Percentiles rank a stretch among this genome's conserved stretches.
Conservation (phyloP, 2,113 vertebrate species). For the Tiliqua scincoides region DNA sequence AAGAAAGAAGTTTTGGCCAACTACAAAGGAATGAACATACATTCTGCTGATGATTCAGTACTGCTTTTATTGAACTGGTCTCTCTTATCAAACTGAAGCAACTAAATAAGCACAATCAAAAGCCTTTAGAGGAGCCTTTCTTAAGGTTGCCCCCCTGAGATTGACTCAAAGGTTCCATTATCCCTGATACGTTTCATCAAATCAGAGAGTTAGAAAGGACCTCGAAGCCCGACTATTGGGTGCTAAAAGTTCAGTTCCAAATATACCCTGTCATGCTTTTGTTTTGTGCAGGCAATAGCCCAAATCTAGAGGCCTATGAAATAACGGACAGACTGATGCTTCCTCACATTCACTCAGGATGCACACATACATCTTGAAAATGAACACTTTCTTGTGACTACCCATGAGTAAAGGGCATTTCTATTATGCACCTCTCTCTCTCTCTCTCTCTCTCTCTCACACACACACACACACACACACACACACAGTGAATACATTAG, state of each 20-base stretch:
- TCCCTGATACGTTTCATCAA: no score
- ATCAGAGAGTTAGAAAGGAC: no score
- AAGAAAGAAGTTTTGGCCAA: constrained; percentile 62
- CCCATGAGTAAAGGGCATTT: constrained; percentile 75
- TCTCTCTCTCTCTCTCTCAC: no score
- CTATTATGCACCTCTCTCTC: constrained; percentile 65
- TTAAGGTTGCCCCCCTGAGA: not conserved
- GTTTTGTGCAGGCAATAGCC: not conserved
- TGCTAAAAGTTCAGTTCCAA: not conserved
- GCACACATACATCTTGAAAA: constrained; percentile 37
- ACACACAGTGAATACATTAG: constrained; percentile 69
- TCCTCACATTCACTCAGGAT: constrained; percentile 47
- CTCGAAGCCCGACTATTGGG: no score
- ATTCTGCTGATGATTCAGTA: constrained; percentile 66
- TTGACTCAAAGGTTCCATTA: not conserved
- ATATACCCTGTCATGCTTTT: constrained; percentile 1
- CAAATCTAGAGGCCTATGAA: not conserved
- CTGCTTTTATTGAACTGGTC: constrained; percentile 46
- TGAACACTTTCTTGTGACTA: constrained; percentile 52
- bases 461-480: no score
- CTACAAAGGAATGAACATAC: constrained; percentile 71
- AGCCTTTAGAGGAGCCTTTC: not conserved
- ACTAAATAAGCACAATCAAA: not conserved
- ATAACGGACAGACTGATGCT: not conserved
- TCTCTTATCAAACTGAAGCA: constrained; percentile 54